phyloP scores from a whole-genome alignment of 2,888 invertebrate genomes.

The Machimus rusticus region DNA sequence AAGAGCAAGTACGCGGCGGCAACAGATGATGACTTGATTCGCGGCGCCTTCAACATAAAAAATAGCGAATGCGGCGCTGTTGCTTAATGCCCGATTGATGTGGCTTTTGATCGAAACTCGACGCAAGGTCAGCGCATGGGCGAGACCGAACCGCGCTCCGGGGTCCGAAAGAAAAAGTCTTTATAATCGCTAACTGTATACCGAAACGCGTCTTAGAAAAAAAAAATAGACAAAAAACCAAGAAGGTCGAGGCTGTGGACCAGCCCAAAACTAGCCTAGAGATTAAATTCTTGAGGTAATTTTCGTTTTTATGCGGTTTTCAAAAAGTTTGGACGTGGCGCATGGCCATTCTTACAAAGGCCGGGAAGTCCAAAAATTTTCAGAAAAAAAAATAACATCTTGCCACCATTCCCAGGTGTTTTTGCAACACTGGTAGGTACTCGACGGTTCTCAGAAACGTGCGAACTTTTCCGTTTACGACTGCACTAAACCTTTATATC shows the following conservation, averaged over 20 bases:
- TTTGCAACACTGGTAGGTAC: neutral
- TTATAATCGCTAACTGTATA: constrained; percentile 10
- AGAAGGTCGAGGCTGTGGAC: constrained; percentile 15
- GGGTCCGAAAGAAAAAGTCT: neutral
- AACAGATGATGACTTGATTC: neutral
- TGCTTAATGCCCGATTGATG: neutral
- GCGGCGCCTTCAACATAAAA: neutral
- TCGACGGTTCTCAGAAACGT: neutral
- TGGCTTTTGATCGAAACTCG: constrained; percentile 11
- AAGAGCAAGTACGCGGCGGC: neutral
- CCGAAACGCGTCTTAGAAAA: neutral
- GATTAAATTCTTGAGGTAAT: neutral
- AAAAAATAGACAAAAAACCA: neutral
- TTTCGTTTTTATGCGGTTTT: neutral
- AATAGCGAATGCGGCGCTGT: neutral
- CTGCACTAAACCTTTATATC: constrained; percentile 2
- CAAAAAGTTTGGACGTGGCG: neutral
- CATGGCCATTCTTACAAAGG: neutral
- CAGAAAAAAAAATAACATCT: neutral
- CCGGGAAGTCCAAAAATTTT: neutral
- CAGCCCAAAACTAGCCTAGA: neutral
- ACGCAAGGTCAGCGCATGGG: neutral
- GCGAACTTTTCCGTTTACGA: neutral
- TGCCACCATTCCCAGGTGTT: neutral
- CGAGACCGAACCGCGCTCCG: neutral